Conservation (phyloP, 1,140 invertebrate species). For the Polypedilum vanderplanki region DNA sequence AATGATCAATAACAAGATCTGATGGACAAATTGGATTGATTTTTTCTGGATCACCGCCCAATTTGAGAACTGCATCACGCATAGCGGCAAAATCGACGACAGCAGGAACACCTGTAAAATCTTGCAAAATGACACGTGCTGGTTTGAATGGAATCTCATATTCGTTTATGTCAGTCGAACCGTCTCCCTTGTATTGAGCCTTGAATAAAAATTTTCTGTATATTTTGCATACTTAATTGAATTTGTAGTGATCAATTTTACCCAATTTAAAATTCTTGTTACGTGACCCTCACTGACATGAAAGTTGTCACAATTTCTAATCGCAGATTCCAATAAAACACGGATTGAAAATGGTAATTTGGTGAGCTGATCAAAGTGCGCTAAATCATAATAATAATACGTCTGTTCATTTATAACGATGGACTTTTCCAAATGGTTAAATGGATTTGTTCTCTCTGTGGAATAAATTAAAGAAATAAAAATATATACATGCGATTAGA, state of each 20-base stretch:
- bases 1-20: slow-evolving; percentile 97
- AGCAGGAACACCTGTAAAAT: slow-evolving; percentile 94
- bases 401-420: slow-evolving; percentile 25
- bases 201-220: not conserved
- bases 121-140: slow-evolving; percentile 91
- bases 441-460: not conserved
- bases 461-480: not conserved
- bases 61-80: slow-evolving; percentile 84
- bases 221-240: not conserved
- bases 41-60: slow-evolving; percentile 83
- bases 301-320: slow-evolving; percentile 95
- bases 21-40: slow-evolving; percentile 97
- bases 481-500: not conserved
- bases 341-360: slow-evolving; percentile 89
- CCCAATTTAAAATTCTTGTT: slow-evolving; percentile 88
- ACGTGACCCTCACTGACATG: slow-evolving; percentile 82
- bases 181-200: slow-evolving; percentile 51
- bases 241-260: slow-evolving; percentile 30
- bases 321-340: slow-evolving; percentile 88
- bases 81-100: slow-evolving; percentile 99
- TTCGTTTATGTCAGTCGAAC: slow-evolving; percentile 49
- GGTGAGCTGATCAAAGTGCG: slow-evolving; percentile 47
- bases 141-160: slow-evolving; percentile 96
- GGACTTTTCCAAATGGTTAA: slow-evolving; percentile 20
- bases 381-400: slow-evolving; percentile 30